Conservation (phyloP, 2,113 vertebrate species). For the Colius striatus region DNA sequence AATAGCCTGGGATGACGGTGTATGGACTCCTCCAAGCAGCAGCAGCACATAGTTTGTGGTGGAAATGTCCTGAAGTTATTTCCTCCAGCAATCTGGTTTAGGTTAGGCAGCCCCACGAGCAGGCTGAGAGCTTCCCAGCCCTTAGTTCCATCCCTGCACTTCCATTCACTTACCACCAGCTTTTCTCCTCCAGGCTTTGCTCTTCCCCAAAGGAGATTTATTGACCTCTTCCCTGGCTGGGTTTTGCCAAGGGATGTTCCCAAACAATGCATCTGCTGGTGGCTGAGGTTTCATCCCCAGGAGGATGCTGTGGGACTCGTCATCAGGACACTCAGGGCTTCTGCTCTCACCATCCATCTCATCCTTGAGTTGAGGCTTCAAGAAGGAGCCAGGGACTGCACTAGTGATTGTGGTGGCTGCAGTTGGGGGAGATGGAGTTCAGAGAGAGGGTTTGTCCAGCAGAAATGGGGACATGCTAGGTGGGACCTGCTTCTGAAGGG, state of each 20-base stretch:
- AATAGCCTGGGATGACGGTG: neutral
- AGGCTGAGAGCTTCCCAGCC: neutral
- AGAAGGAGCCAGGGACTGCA: accelerated
- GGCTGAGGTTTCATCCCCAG: neutral
- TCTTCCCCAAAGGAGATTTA: neutral
- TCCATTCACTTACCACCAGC: neutral
- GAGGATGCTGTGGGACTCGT: neutral
- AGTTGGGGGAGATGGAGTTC: neutral
- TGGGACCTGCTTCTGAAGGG: no score
- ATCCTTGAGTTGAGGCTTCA: neutral
- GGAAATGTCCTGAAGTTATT: neutral
- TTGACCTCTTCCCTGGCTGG: neutral
- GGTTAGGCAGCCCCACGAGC: neutral
- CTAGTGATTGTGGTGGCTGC: neutral
- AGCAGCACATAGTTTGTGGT: neutral
- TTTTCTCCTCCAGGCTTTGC: neutral
- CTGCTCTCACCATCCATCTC: neutral
- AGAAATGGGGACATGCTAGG: neutral
- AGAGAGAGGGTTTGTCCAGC: neutral
- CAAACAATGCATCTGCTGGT: neutral
- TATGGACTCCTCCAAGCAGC: neutral
- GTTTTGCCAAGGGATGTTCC: neutral
- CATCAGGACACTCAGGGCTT: neutral
- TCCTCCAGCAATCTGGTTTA: constrained; percentile 9
- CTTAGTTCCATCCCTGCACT: neutral